Conservation (phyloP, 1,140 invertebrate genomes). For the Ceratoteleas bidentatus region DNA sequence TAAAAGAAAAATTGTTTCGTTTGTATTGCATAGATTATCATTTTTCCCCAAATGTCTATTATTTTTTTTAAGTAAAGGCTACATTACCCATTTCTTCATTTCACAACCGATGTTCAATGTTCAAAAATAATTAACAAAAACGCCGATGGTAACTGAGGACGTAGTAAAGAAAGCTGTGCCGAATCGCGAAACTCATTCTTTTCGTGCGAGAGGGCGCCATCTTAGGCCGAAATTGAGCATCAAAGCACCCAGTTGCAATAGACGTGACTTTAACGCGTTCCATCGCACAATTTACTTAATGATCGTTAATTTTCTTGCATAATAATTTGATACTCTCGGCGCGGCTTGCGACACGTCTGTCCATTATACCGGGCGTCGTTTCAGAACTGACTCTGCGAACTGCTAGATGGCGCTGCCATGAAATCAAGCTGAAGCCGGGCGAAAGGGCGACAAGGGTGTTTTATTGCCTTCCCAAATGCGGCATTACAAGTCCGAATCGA, state of each 20-base stretch:
- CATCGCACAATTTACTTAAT: slow-evolving; percentile 40
- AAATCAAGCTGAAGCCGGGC: slow-evolving; percentile 29
- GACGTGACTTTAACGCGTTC: slow-evolving; percentile 51
- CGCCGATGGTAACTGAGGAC: not conserved
- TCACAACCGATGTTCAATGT: too few relatives aligned
- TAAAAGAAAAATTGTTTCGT: too few relatives aligned
- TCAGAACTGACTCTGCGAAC: slow-evolving; percentile 10
- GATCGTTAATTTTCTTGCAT: slow-evolving; percentile 48
- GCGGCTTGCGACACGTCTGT: slow-evolving; percentile 25
- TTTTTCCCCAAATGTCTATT: too few relatives aligned
- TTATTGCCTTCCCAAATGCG: slow-evolving; percentile 22
- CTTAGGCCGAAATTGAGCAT: slow-evolving; percentile 24
- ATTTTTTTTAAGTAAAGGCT: too few relatives aligned
- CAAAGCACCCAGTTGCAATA: slow-evolving; percentile 46
- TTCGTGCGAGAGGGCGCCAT: slow-evolving; percentile 36
- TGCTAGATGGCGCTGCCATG: slow-evolving; percentile 22
- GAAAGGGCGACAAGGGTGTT: slow-evolving; percentile 6
- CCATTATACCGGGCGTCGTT: slow-evolving; percentile 21
- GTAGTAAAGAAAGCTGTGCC: not conserved
- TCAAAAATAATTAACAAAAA: not conserved
- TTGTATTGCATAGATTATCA: too few relatives aligned
- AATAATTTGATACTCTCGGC: slow-evolving; percentile 45
- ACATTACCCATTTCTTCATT: too few relatives aligned
- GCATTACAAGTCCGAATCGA: slow-evolving; percentile 3
- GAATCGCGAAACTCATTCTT: slow-evolving; percentile 32